Conservation (phyloP, 2,797 vertebrate species). For the Chromis chromis region DNA sequence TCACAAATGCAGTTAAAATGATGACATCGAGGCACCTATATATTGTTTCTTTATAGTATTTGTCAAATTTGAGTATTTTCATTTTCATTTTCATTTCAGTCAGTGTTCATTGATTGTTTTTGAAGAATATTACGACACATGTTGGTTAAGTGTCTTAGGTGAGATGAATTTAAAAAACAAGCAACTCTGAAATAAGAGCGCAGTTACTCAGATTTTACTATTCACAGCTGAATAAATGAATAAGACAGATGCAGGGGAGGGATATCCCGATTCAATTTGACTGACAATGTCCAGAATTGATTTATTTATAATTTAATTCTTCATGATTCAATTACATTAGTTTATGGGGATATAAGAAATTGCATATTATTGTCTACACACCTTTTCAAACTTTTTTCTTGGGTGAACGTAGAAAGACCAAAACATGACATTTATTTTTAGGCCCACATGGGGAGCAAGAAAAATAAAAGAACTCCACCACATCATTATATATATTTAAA, state of each 20-base stretch:
- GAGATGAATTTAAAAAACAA: too few species aligned
- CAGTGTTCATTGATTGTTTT: background rate
- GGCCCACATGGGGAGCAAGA: background rate
- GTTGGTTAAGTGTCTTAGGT: too few species aligned
- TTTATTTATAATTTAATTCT: background rate
- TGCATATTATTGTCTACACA: background rate
- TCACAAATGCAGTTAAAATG: background rate
- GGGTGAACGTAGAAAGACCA: background rate
- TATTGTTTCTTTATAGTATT: background rate
- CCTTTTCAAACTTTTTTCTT: background rate
- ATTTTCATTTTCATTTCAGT: too few species aligned
- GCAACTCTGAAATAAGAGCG: too few species aligned
- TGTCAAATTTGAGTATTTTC: background rate
- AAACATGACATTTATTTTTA: background rate
- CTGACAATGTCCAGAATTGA: background rate
- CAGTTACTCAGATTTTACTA: background rate
- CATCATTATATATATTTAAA: background rate
- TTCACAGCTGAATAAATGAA: background rate
- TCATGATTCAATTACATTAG: background rate
- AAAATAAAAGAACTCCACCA: background rate
- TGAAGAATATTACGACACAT: too few species aligned
- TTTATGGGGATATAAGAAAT: background rate
- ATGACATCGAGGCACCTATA: background rate
- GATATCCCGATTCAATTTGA: too few species aligned
- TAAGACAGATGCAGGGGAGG: too few species aligned